Evolutionary conservation across 2,113 vertebrate genomes (phyloP).

Genomic region (Leptobrachium ailaonicum): DNA sequence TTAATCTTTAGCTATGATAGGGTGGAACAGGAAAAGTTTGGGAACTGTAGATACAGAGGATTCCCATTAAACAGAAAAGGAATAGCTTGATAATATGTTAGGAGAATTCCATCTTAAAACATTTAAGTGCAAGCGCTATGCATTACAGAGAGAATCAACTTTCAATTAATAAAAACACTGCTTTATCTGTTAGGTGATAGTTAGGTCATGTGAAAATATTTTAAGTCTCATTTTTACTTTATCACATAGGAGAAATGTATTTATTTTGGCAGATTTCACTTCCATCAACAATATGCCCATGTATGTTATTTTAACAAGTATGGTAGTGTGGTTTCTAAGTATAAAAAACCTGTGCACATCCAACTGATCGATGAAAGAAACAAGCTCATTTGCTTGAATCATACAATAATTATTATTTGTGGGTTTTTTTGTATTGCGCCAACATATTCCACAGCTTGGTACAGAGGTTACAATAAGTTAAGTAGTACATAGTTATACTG

Average conservation of each 20-base stretch:
- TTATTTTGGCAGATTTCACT: not conserved
- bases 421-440: too few relatives aligned
- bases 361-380: too few relatives aligned
- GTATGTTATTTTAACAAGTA: too few relatives aligned
- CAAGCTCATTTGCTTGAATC: too few relatives aligned
- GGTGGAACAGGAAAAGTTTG: not conserved
- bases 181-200: constrained; percentile 16
- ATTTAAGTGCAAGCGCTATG: not conserved
- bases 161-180: not conserved
- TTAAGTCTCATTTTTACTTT: not conserved
- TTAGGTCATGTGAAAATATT: constrained; percentile 21
- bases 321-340: too few relatives aligned
- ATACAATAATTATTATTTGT: too few relatives aligned
- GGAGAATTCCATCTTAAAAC: not conserved
- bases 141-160: not conserved
- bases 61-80: constrained; percentile 8
- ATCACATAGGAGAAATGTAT: not conserved
- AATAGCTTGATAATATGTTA: constrained; percentile 3
- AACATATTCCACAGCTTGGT: too few relatives aligned
- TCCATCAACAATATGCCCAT: not conserved
- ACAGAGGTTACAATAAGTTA: too few relatives aligned
- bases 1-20: not conserved
- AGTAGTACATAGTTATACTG: too few relatives aligned
- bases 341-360: too few relatives aligned
- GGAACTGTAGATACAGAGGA: not conserved